phyloP scores from a whole-genome alignment of 2,888 invertebrate species.

The Tetragonula carbonaria region DNA sequence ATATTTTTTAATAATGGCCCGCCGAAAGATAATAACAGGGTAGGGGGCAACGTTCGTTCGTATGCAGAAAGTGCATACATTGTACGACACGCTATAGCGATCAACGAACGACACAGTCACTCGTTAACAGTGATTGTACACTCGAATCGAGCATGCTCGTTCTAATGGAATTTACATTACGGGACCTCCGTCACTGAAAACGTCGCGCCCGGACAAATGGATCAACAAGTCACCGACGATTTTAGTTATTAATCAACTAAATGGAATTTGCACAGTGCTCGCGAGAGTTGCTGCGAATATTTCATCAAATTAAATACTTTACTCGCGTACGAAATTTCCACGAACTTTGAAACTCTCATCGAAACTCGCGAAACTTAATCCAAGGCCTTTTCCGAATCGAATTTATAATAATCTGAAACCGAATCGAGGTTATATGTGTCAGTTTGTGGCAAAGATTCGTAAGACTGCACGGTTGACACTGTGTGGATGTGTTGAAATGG shows the following conservation, averaged over 20 bases:
- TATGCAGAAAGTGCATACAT: conserved; percentile 50
- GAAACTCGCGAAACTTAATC: neutral
- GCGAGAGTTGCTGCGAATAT: conserved; percentile 29
- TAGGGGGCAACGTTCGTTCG: conserved; percentile 27
- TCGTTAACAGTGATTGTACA: conserved; percentile 55
- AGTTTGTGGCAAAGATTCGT: too few relatives aligned
- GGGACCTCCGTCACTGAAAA: conserved; percentile 13
- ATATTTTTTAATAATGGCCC: neutral
- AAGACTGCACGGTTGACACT: too few relatives aligned
- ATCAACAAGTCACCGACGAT: conserved; percentile 63
- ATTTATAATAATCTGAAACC: too few relatives aligned
- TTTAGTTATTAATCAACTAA: conserved; percentile 64
- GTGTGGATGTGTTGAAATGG: too few relatives aligned
- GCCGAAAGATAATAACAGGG: conserved; percentile 34
- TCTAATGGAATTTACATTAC: conserved; percentile 68
- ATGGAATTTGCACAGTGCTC: conserved; percentile 57
- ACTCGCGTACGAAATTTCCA: conserved; percentile 25
- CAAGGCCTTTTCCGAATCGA: too few relatives aligned
- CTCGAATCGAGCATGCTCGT: conserved; percentile 57
- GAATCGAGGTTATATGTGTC: too few relatives aligned
- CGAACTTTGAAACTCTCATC: neutral
- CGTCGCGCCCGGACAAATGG: conserved; percentile 47
- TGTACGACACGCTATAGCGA: conserved; percentile 34
- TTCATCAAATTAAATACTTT: conserved; percentile 63
- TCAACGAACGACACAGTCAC: conserved; percentile 30